Evolutionary conservation across 2,113 vertebrate species (phyloP), one percentile per base, ranked within the genome.

Genomic region (Notarius quadriscutis): DNA sequence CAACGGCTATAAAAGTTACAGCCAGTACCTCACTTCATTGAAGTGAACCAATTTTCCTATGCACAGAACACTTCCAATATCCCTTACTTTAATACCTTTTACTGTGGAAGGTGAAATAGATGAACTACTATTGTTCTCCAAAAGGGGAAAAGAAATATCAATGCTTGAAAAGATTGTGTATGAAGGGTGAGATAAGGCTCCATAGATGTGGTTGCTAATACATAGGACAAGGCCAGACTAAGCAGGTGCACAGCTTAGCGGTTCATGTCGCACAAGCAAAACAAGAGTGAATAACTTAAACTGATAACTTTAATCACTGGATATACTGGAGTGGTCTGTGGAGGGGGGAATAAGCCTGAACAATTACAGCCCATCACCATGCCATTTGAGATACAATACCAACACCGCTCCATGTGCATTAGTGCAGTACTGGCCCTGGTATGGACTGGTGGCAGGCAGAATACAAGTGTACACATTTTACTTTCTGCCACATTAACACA

Each of bases 401-500:
- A 71, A 17, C 71, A 74, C 22, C 51, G 0, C 14, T 53, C 50
- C 22, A 2, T 51, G 6, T 77, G 74, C 48, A 53, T 77, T 74
- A 74, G 20, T 75, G 50, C 41, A 75, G 41, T 50, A 50, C 72
- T 25, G 72, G 20, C 20, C 48, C 48, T 51, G 20, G 72, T 51
- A 51, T 75, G 22, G 41, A 51, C 41, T 12, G 20, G 22, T 7
- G 22, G 10, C 74, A 14, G 74, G 74, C 48, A 77, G 11, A 51
- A n/a, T 12, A 25, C 9, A 51, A 25, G 48, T 51, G 51, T 77
- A 51, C 20, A 77, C 22, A 9, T 80, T 86, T 84, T 25, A 78
- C 77, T 71, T 53, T 87, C 63, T 25, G 25, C 69, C 85, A 88
- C 69, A 83, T 65, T 30, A 86, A 87, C 86, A 88, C 87, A 88